These are phyloP conservation scores for Melikaiella ostensackeni DNA, from an alignment of 2,888 invertebrate genomes.

Conservation along the genomic window DNA sequence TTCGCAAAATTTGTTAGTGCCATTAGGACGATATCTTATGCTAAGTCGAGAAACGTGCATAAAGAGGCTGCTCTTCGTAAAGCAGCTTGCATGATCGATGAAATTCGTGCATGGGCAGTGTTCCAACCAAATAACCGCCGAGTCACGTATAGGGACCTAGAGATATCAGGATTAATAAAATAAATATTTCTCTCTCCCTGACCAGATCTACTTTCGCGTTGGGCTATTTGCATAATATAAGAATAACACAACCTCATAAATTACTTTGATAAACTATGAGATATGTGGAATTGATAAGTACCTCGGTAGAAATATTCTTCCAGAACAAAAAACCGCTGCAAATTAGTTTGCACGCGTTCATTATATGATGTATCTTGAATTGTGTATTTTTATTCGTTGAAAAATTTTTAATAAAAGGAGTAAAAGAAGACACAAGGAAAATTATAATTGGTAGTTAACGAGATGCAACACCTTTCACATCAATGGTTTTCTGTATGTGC, in stretches of 20 bases:
- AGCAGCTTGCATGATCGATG: slow-evolving; percentile 29
- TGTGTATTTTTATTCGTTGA: too few relatives aligned
- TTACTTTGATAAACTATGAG: not conserved
- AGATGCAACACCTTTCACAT: too few relatives aligned
- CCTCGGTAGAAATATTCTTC: too few relatives aligned
- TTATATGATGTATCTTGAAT: too few relatives aligned
- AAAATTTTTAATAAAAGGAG: too few relatives aligned
- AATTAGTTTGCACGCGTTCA: too few relatives aligned
- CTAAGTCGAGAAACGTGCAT: slow-evolving; percentile 33
- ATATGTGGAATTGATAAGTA: not conserved
- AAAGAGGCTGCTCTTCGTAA: slow-evolving; percentile 8
- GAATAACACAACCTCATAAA: not conserved
- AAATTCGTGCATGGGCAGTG: slow-evolving; percentile 44
- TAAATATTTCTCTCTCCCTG: slow-evolving; percentile 15
- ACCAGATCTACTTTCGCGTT: not conserved
- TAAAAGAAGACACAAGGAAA: too few relatives aligned
- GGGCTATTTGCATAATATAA: not conserved
- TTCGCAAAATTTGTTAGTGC: slow-evolving; percentile 33
- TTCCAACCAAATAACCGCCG: slow-evolving; percentile 42
- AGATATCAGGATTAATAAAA: slow-evolving; percentile 18
- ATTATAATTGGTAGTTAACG: too few relatives aligned
- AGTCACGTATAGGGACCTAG: slow-evolving; percentile 35
- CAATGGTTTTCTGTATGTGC: too few relatives aligned
- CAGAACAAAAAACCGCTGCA: too few relatives aligned
- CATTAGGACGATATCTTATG: slow-evolving; percentile 38